Percentiles rank a stretch among this genome's conserved stretches.
Conservation (phyloP, 2,888 invertebrate genomes). For the Drosophila greeni region DNA sequence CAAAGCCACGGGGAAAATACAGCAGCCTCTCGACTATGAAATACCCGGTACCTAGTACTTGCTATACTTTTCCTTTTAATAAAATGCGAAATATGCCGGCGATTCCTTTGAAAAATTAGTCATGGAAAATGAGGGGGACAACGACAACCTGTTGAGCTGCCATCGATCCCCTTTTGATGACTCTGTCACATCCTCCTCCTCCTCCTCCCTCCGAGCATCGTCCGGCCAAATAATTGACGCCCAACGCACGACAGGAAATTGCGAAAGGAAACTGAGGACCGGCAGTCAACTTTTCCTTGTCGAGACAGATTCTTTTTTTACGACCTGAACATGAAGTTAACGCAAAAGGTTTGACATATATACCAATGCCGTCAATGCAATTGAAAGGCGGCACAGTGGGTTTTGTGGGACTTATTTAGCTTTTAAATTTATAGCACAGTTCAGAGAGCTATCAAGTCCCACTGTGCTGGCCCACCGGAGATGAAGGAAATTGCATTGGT, state of each 20-base stretch:
- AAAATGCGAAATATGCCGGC: background rate
- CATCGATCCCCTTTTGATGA: slow-evolving; percentile 32
- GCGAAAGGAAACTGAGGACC: slow-evolving; percentile 28
- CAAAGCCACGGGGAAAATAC: slow-evolving; percentile 14
- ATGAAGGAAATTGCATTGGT: background rate
- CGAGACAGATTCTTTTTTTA: slow-evolving; percentile 9
- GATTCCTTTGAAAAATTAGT: background rate
- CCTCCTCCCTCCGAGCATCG: background rate
- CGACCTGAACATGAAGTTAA: slow-evolving; percentile 33
- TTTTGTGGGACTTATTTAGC: background rate
- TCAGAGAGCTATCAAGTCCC: background rate
- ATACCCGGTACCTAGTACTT: background rate
- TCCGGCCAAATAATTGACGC: slow-evolving; percentile 37
- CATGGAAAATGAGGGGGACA: background rate
- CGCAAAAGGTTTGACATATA: slow-evolving; percentile 28
- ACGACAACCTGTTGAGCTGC: slow-evolving; percentile 17
- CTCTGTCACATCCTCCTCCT: slow-evolving; percentile 13
- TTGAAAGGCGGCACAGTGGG: slow-evolving; percentile 14
- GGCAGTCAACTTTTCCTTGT: slow-evolving; percentile 27
- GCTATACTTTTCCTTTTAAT: background rate
- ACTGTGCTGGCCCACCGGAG: background rate
- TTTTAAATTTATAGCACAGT: background rate
- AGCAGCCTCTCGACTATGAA: background rate
- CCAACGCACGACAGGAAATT: slow-evolving; percentile 40
- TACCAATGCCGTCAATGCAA: slow-evolving; percentile 17